Evolutionary conservation across 2,797 vertebrate genomes (phyloP).

Genomic region (Thunnus albacares): DNA sequence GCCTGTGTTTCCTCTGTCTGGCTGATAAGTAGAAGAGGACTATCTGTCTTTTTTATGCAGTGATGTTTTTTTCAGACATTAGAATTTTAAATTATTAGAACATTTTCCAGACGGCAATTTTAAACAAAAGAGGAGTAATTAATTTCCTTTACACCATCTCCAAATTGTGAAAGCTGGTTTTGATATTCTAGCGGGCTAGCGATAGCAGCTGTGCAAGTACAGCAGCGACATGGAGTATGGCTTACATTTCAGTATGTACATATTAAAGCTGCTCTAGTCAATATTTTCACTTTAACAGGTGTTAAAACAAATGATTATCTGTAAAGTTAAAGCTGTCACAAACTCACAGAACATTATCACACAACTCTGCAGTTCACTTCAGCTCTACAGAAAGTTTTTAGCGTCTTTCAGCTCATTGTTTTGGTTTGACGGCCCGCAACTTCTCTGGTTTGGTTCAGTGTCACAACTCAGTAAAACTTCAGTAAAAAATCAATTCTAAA

Average conservation of each 20-base stretch:
- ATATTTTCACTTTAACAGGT: background rate
- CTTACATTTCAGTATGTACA: too few species aligned
- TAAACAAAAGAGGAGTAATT: background rate
- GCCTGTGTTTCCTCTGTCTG: slow-evolving; percentile 10
- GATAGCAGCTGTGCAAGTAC: background rate
- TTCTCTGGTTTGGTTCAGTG: too few species aligned
- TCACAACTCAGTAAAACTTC: too few species aligned
- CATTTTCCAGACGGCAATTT: background rate
- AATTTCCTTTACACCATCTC: background rate
- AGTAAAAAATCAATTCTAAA: too few species aligned
- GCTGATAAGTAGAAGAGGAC: background rate
- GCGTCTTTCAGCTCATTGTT: too few species aligned
- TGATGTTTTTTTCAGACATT: slow-evolving; percentile 4
- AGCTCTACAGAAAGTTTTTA: too few species aligned
- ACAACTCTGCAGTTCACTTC: too few species aligned
- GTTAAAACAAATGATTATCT: too few species aligned
- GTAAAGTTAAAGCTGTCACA: background rate
- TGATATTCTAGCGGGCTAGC: background rate
- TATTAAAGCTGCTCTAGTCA: background rate
- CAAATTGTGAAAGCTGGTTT: background rate
- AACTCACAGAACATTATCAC: too few species aligned
- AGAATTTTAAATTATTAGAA: background rate
- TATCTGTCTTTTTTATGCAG: slow-evolving; percentile 1
- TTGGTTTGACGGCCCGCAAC: too few species aligned
- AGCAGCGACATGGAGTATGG: background rate